Conservation (phyloP, 1,140 invertebrate genomes). For the Scaptodrosophila lebanonensis region DNA sequence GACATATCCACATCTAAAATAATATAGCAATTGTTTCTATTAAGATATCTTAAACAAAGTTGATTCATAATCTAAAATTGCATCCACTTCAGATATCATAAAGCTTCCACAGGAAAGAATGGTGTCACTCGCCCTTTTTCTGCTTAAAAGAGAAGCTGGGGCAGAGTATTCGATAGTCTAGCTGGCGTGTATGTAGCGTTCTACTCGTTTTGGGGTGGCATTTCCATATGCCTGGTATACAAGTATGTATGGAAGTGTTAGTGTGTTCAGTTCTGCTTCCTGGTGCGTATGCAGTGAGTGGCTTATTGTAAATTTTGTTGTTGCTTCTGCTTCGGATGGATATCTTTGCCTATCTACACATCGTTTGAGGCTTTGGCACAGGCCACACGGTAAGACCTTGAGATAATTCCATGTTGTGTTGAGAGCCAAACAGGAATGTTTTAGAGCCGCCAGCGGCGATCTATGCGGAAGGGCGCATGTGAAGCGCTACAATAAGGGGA, state of each 20-base stretch:
- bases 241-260: conserved; percentile 1
- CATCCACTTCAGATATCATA: no score
- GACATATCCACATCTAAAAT: no score
- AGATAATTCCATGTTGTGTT: conserved; percentile 9
- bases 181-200: no score
- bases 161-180: no score
- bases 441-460: no score
- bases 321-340: conserved; percentile 52
- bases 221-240: conserved; percentile 33
- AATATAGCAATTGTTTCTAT: no score
- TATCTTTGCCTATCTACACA: conserved; percentile 48
- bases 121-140: conserved; percentile 6
- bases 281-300: conserved; percentile 42
- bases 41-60: no score
- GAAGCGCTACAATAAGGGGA: no score
- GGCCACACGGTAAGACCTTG: conserved; percentile 64
- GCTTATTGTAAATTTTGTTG: conserved; percentile 33
- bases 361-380: conserved; percentile 52
- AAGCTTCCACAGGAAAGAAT: no score
- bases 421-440: conserved; percentile 56
- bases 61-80: no score
- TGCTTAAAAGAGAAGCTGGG: no score
- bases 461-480: no score
- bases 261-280: conserved; percentile 52
- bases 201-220: conserved; percentile 70